A percentile compares a stretch with the other conserved stretches of the same genome.
phyloP scores from a whole-genome alignment of 2,888 invertebrate genomes.

The Arctia plantaginis region DNA sequence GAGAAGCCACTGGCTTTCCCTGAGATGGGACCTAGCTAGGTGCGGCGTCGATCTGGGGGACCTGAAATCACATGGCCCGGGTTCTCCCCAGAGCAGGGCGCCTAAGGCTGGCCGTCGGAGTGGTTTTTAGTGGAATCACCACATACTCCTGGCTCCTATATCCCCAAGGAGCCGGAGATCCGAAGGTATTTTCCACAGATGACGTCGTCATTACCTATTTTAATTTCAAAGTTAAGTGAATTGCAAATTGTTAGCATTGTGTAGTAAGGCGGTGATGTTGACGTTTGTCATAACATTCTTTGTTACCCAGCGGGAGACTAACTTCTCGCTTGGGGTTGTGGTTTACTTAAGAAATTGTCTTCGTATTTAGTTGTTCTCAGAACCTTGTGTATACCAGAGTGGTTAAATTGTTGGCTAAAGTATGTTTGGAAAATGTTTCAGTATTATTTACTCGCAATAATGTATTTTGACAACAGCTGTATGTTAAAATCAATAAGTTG shows the following conservation, averaged over 20 bases:
- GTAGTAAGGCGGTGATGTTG: not conserved
- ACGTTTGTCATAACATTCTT: conserved; percentile 22
- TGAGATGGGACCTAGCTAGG: too few species aligned
- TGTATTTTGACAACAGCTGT: not conserved
- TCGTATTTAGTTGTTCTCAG: conserved; percentile 17
- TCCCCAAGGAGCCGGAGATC: too few species aligned
- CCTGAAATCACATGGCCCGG: too few species aligned
- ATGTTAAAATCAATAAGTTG: too few species aligned
- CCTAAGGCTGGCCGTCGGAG: too few species aligned
- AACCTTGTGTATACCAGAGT: conserved; percentile 20
- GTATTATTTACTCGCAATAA: not conserved
- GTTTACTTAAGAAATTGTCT: conserved; percentile 34
- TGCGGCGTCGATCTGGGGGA: too few species aligned
- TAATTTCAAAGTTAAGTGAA: not conserved
- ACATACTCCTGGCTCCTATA: too few species aligned
- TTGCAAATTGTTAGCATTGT: not conserved
- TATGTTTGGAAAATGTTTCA: not conserved
- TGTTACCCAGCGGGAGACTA: conserved; percentile 18
- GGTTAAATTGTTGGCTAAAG: not conserved
- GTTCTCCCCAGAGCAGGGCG: too few species aligned
- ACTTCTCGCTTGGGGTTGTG: conserved; percentile 22
- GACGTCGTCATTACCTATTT: not conserved
- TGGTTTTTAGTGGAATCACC: too few species aligned
- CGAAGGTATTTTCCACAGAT: too few species aligned
- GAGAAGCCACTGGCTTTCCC: too few species aligned